Base-by-base conservation (phyloP, 1,140 invertebrate genomes). In the Hycleus phaleratus region DNA sequence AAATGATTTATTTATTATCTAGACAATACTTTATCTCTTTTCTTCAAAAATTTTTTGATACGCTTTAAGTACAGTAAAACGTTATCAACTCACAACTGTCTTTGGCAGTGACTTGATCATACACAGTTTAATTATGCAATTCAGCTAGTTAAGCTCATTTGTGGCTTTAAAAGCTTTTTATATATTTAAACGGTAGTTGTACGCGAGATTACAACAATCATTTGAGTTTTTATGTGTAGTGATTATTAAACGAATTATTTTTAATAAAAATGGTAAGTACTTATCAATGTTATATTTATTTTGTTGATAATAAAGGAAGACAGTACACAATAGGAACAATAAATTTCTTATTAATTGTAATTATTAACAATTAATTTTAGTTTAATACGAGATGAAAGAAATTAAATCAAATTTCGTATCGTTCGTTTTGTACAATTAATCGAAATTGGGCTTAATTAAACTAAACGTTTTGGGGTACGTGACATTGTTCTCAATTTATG, bases 61-160 rank as follows among this genome's bases (percentile, higher is more conserved):
- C 7, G 32, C 4, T 4, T 32, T 32, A 32, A 32, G 32, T 32
- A 32, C 7, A 32, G 32, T 32, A 32, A 32, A 32, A 32, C 32
- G 32, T 32, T 32, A 32, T 32, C 32, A 32, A 32, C 32, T 5
- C 38, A 26, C 25, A 25, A 52, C 18, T 53, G 51, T 53, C 49
- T 51, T 58, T 58, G 51, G n/a, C 39, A 39, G 38, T 44, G 43
- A 58, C 56, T 58, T 58, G 49, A 39, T 58, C 24, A 32, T 32
- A 32, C 32, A 32, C 46, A 50, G 49, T 47, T 58, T 61, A 57
- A 60, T 63, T 61, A 49, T 56, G 61, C 55, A 66, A 66, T 66
- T 66, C 58, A 66, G 62, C 57, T 61, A 62, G 64, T 66, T 66
- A 66, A 66, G 48, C 46, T 66, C 59, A 59, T 66, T 66, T 56